These are phyloP conservation scores for Labeo calbasu DNA, from an alignment of 2,797 vertebrate species.

Conservation along the genomic window DNA sequence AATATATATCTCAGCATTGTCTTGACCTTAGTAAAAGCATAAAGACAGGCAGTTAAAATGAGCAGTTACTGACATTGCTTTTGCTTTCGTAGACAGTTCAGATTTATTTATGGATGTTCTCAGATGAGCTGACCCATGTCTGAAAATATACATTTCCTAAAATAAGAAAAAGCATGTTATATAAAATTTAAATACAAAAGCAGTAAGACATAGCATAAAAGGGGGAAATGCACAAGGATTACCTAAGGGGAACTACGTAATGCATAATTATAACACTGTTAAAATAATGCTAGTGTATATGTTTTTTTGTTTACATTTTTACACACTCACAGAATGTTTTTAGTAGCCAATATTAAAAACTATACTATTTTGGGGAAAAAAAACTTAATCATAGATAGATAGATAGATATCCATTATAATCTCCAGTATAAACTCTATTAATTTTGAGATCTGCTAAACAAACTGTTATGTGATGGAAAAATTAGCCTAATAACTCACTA, in stretches of 20 bases:
- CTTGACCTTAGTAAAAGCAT: background rate
- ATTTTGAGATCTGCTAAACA: background rate
- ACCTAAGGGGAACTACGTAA: background rate
- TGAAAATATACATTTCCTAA: conserved; percentile 1
- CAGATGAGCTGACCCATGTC: background rate
- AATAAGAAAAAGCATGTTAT: background rate
- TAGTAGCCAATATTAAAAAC: too few relatives aligned
- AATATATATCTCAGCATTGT: background rate
- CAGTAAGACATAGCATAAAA: background rate
- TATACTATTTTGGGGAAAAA: too few relatives aligned
- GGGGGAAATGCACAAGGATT: background rate
- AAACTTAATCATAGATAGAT: too few relatives aligned
- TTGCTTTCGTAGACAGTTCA: background rate
- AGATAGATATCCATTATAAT: too few relatives aligned
- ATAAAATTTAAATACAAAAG: background rate
- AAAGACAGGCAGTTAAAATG: background rate
- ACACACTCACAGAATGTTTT: background rate
- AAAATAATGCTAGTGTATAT: background rate
- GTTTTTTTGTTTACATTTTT: background rate
- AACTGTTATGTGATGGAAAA: background rate
- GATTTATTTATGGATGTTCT: background rate
- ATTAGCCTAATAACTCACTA: background rate
- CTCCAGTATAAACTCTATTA: too few relatives aligned
- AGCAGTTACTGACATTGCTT: background rate
- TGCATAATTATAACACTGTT: background rate